Base-by-base conservation (phyloP, 92 coral and sea anemone genomes). In the Muricea muricata region DNA sequence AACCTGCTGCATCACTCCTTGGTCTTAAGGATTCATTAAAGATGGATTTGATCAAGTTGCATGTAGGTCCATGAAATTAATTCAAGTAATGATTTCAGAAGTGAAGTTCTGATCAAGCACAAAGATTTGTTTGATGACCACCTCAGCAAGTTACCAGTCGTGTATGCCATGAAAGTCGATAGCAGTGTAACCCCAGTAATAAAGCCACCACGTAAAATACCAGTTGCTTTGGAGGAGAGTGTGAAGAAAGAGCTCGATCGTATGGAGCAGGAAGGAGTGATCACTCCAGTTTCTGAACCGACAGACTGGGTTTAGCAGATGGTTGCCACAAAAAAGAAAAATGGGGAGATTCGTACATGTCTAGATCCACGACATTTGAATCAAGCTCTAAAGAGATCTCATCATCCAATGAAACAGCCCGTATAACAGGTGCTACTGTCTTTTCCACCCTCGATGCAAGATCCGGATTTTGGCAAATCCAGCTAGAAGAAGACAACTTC, bases 281-380 rank as follows among this genome's bases (percentile, higher is more conserved):
- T 81, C 25, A 23, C 83, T n/a, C 90, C 87, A 56, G 87, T 81
- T 32, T 81, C 90, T 2, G 78, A 87, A 60, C 89, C 86, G 4
- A 55, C 86, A 6, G 87, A 73, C 32, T 87, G 83, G 87, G 83
- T 87, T 28, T 87, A 87, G 40, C 90, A 87, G 47, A 87, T 80
- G 82, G 90, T 87, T 17, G 90, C 74, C 7, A 50, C 81, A 18
- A 66, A 52, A 66, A 86, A 72, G 85, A 70, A 85, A 52, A 84
- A 71, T 39, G 69, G 90, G 13, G 48, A 65, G 11, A 80, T 80
- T 48, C 63, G 77, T 47, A 87, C 72, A 17, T 87, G 85, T 75
- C 48, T 80, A 7, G 90, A 86, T 79, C 90, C 80, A 20, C 65
- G 78, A 15, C 78, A 87, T 48, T 37, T 86, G 29, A 87, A 58